These are phyloP conservation scores for Eulemur coronatus DNA, from an alignment of 2,797 vertebrate species.

Conservation along the genomic window DNA sequence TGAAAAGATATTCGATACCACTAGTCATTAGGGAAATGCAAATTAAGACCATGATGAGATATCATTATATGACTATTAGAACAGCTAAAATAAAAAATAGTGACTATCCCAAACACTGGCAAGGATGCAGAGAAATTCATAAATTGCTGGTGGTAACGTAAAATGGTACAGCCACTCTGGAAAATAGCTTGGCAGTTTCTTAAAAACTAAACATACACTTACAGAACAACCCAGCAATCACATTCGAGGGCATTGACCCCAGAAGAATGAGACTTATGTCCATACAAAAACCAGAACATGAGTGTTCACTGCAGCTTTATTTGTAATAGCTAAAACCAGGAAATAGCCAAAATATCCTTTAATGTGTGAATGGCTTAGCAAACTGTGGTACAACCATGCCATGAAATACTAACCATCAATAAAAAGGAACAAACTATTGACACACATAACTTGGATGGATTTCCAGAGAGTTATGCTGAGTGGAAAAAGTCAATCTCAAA, in stretches of 20 bases:
- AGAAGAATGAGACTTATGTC: not conserved
- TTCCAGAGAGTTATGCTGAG: not conserved
- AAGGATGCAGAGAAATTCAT: not conserved
- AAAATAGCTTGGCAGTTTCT: not conserved
- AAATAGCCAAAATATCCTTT: not conserved
- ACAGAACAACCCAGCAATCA: not conserved
- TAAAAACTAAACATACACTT: constrained; percentile 12
- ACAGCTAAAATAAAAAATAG: not conserved
- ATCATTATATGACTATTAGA: not conserved
- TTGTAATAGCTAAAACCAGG: not conserved
- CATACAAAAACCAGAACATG: not conserved
- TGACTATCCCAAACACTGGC: not conserved
- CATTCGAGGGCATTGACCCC: not conserved
- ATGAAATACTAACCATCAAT: not conserved
- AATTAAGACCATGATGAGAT: not conserved
- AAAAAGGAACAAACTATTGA: not conserved
- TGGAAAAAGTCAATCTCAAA: not conserved
- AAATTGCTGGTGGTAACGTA: constrained; percentile 19
- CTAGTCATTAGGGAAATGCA: not conserved
- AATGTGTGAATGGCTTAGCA: not conserved
- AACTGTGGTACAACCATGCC: not conserved
- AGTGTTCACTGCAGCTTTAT: not conserved
- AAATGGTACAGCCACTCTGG: not conserved
- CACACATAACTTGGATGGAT: not conserved
- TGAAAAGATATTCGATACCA: not conserved